Evolutionary conservation across 2,113 vertebrate species (phyloP), one percentile per base, ranked within the genome.

Genomic region (Loxodonta africana): DNA sequence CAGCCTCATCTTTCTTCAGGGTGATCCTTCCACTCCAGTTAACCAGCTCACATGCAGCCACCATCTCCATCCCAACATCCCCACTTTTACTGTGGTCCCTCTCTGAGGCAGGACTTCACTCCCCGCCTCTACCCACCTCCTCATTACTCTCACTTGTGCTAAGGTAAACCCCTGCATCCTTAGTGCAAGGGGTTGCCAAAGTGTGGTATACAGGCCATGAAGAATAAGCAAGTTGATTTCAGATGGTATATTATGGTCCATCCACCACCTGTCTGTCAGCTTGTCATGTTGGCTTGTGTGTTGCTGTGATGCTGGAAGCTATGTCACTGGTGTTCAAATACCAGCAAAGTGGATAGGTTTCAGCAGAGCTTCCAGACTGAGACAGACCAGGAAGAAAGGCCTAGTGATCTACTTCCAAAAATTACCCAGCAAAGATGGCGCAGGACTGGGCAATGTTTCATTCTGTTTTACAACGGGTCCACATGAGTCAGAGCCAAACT

Each of bases 61-160:
- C 5, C 14, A 18, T 74, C 28, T 81, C 20, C 30, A 4, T 33
- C 28, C n/a, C 28, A 14, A 15, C 5, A 12, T 77, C 65, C 17
- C 21, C 20, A 12, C 33, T 1, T 76, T 73, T 51, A 21, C 23
- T 0, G 0, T 30, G 62, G 9, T 28, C 28, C 46, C 37, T 41
- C 44, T 63, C 60, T 77, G 48, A 48, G 44, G 18, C 53, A 46
- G 65, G 28, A 8, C 23, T 33, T 4, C 33, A 21, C 33, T 78
- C 8, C 11, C 14, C 25, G 21, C 6, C 25, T 44, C 9, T 33
- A 25, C 28, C 0, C 1, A 26, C 44, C 17, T 0, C 5, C 33
- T 8, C 4, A 69, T 1, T 1, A 2, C 7, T 23, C 4, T 26
- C 15, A 48, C 20, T 33, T 46, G 6, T 62, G 12, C 8, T 76